Evolutionary conservation across 2,113 vertebrate genomes (phyloP).

Genomic region (Tragelaphus imberbis): DNA sequence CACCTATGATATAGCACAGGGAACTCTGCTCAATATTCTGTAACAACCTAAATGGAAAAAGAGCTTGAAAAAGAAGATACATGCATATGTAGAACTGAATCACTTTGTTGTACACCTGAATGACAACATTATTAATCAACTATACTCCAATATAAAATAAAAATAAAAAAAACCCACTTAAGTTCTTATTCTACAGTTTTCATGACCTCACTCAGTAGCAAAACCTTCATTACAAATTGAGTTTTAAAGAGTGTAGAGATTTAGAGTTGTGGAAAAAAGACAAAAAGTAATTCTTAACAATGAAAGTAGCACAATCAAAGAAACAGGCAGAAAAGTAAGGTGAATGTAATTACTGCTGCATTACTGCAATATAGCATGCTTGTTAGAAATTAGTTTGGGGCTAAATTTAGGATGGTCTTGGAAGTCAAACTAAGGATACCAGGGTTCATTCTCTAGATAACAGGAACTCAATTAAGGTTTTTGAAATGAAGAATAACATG

Average conservation of each 20-base stretch:
- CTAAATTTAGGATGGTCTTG: background rate
- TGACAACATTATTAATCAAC: background rate
- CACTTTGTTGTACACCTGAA: background rate
- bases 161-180: background rate
- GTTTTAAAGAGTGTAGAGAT: slow-evolving; percentile 17
- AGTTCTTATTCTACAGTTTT: slow-evolving; percentile 21
- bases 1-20: background rate
- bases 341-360: background rate
- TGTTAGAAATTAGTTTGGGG: background rate
- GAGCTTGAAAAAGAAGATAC: background rate
- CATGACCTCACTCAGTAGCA: slow-evolving; percentile 31
- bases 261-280: background rate
- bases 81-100: background rate
- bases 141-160: background rate
- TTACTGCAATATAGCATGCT: background rate
- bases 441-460: background rate
- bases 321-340: background rate
- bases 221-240: slow-evolving; percentile 43
- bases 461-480: slow-evolving; percentile 10
- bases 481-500: slow-evolving; percentile 27
- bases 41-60: background rate
- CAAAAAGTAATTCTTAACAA: background rate
- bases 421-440: slow-evolving; percentile 23
- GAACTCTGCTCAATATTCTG: background rate
- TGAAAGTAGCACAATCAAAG: background rate